These are phyloP conservation scores for Uloborus diversus DNA, from an alignment of 1,140 invertebrate genomes.

Conservation along the genomic window DNA sequence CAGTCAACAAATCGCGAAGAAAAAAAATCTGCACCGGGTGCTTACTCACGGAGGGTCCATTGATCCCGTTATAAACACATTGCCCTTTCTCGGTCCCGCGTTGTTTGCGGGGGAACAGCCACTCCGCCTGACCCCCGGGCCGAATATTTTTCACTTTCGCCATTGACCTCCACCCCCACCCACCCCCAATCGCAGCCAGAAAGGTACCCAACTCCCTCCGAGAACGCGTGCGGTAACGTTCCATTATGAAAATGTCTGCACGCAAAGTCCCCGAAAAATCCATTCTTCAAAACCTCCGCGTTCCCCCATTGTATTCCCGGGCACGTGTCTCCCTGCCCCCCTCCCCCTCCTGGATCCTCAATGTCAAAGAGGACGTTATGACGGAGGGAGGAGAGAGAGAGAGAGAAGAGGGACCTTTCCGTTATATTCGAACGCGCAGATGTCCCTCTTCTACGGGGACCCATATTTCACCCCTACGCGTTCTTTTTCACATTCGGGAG, in stretches of 20 bases:
- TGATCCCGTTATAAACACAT: too few relatives aligned
- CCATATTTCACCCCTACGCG: constrained; percentile 9
- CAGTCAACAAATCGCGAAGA: too few relatives aligned
- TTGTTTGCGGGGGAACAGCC: background rate
- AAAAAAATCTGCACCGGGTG: too few relatives aligned
- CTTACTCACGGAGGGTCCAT: too few relatives aligned
- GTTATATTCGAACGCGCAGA: background rate
- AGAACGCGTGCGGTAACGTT: background rate
- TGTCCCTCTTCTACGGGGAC: too few relatives aligned
- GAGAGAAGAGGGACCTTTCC: background rate
- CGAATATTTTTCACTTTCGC: constrained; percentile 24
- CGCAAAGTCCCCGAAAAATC: background rate
- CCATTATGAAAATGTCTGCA: constrained; percentile 39
- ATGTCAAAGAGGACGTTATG: constrained; percentile 32
- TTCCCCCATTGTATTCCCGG: constrained; percentile 13
- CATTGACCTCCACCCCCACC: constrained; percentile 1
- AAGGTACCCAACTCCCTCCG: too few relatives aligned
- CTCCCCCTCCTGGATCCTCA: background rate
- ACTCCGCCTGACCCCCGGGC: background rate
- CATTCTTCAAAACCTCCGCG: constrained; percentile 11
- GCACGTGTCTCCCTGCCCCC: constrained; percentile 8
- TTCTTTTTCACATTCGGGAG: background rate
- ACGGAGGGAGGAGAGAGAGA: background rate
- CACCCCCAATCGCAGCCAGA: background rate
- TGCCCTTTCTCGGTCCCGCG: too few relatives aligned